Percentiles rank a stretch among this genome's conserved stretches.
Conservation (phyloP, 2,113 vertebrate species). For the Mormyrus lacerda region DNA sequence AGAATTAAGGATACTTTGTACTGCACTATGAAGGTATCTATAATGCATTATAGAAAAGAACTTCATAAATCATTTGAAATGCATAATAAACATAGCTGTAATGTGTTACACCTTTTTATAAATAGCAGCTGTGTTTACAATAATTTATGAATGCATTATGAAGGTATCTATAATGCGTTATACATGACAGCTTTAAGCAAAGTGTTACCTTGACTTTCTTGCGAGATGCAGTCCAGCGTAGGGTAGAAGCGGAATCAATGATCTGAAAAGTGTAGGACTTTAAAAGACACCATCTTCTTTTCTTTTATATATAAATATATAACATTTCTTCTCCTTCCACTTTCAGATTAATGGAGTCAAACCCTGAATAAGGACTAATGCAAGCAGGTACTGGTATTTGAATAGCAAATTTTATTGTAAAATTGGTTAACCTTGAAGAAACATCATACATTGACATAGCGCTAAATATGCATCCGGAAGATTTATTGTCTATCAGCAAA, state of each 20-base stretch:
- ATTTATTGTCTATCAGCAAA: conserved; percentile 66
- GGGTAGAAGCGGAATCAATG: not conserved
- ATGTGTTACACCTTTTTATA: no score
- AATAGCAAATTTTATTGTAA: conserved; percentile 45
- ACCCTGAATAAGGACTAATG: conserved; percentile 33
- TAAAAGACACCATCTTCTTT: not conserved
- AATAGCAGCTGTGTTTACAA: no score
- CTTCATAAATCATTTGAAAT: no score
- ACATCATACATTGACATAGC: conserved; percentile 51
- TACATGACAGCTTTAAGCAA: no score
- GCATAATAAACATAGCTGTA: no score
- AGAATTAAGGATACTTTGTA: no score
- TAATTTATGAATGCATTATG: no score
- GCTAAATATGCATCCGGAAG: conserved; percentile 62
- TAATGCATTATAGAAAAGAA: no score
- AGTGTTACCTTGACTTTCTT: not conserved
- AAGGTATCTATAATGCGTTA: no score
- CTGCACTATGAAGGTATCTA: no score
- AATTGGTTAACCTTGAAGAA: conserved; percentile 64
- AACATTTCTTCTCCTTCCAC: not conserved
- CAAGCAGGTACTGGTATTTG: conserved; percentile 22
- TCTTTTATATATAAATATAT: not conserved
- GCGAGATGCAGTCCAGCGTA: not conserved
- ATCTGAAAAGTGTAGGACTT: not conserved
- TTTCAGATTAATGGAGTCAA: not conserved